These are phyloP conservation scores for Cyclina sinensis DNA, from an alignment of 1,140 invertebrate species.

Conservation along the genomic window DNA sequence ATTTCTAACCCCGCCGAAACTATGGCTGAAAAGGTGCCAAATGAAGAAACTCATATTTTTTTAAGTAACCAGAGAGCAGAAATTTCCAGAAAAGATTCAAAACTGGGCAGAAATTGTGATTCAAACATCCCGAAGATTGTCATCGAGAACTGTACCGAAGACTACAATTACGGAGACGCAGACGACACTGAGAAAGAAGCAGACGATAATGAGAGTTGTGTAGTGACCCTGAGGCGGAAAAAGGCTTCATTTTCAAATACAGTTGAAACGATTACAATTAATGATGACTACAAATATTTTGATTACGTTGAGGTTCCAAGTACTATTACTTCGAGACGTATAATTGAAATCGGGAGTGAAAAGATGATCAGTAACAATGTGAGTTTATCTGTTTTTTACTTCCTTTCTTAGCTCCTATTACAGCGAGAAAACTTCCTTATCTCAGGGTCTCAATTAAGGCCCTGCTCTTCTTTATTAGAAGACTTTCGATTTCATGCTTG, in stretches of 20 bases:
- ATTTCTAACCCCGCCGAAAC: no score
- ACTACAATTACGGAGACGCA: not conserved
- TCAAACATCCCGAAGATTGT: not conserved
- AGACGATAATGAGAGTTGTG: not conserved
- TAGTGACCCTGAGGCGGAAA: constrained; percentile 23
- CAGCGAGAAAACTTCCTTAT: not conserved
- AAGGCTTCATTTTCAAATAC: constrained; percentile 5
- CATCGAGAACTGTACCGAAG: not conserved
- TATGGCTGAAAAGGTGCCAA: no score
- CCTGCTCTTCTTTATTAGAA: not conserved
- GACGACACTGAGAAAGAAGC: not conserved
- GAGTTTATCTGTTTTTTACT: not conserved
- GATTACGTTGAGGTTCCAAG: not conserved
- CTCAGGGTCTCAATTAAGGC: no score
- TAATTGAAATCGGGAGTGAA: constrained; percentile 32
- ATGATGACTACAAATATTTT: constrained; percentile 35
- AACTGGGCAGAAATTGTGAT: not conserved
- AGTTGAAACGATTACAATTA: not conserved
- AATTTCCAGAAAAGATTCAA: no score
- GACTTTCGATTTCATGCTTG: no score
- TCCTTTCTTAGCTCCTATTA: not conserved
- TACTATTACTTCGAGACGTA: not conserved
- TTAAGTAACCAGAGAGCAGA: no score
- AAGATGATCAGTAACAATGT: constrained; percentile 44
- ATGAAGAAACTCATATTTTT: no score